Conservation (phyloP, 2,888 invertebrate genomes). For the Rotaria sp. region DNA sequence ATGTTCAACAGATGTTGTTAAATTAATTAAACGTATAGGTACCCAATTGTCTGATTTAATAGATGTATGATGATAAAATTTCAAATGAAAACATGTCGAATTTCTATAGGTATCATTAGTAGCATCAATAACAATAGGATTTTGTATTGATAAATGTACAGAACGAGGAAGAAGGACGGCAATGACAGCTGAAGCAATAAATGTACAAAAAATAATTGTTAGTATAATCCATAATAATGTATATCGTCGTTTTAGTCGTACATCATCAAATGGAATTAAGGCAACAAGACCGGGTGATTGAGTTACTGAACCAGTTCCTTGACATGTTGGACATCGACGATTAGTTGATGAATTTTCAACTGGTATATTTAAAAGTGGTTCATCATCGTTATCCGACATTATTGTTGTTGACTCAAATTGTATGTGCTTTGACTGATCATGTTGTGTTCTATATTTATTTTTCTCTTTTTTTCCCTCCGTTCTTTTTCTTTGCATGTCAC, state of each 20-base stretch:
- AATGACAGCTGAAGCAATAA: neutral
- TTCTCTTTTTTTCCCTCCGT: neutral
- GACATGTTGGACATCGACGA: conserved; percentile 23
- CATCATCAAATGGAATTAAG: neutral
- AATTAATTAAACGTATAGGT: neutral
- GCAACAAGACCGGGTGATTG: conserved; percentile 16
- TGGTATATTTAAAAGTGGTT: neutral
- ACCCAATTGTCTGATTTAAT: conserved; percentile 8
- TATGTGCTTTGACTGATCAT: neutral
- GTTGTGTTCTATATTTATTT: too few relatives aligned
- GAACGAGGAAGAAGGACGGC: neutral
- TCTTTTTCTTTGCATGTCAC: neutral
- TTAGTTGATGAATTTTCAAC: neutral
- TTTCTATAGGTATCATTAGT: neutral
- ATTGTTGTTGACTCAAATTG: neutral
- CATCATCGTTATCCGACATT: neutral
- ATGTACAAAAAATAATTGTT: neutral
- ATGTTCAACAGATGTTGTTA: neutral
- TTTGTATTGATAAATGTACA: neutral
- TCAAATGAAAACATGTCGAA: neutral
- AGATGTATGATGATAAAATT: neutral
- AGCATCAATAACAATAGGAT: conserved; percentile 1
- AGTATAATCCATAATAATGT: conserved; percentile 3
- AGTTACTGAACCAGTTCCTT: neutral
- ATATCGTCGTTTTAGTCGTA: conserved; percentile 4